Conservation (phyloP, 92 coral and sea anemone genomes). For the Montipora capitata region DNA sequence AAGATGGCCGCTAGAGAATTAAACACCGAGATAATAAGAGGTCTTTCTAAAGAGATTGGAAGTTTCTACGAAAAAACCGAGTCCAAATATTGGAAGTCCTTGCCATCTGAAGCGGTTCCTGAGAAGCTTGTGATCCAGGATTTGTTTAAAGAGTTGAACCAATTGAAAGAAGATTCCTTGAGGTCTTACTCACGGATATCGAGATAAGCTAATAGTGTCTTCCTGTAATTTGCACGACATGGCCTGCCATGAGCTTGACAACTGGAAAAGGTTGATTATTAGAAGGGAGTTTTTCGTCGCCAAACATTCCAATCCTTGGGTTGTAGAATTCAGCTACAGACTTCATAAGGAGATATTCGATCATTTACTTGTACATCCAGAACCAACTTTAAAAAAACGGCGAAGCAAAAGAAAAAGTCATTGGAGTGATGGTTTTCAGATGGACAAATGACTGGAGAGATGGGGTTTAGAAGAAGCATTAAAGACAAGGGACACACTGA, state of each 20-base stretch:
- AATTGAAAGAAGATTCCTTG: slow-evolving; percentile 44
- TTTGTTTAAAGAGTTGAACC: slow-evolving; percentile 38
- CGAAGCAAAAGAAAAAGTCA: slow-evolving; percentile 38
- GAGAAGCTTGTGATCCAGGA: slow-evolving; percentile 53
- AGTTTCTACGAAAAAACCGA: slow-evolving; percentile 37
- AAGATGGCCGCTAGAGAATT: slow-evolving; percentile 46
- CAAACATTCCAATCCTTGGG: slow-evolving; percentile 73
- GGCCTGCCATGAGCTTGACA: slow-evolving; percentile 70
- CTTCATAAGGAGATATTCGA: slow-evolving; percentile 53
- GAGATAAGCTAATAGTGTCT: slow-evolving; percentile 39
- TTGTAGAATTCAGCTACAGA: slow-evolving; percentile 53
- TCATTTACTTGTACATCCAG: slow-evolving; percentile 47
- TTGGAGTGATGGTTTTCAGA: slow-evolving; percentile 56
- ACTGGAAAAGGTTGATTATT: slow-evolving; percentile 55
- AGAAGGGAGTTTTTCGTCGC: slow-evolving; percentile 61
- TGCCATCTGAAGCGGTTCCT: slow-evolving; percentile 57
- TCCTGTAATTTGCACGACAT: slow-evolving; percentile 55
- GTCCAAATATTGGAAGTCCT: slow-evolving; percentile 47
- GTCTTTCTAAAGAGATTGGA: slow-evolving; percentile 28
- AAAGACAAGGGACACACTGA: slow-evolving; percentile 63
- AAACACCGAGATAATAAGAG: slow-evolving; percentile 25
- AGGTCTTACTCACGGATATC: slow-evolving; percentile 43
- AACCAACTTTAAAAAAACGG: slow-evolving; percentile 22
- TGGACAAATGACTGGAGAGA: slow-evolving; percentile 43
- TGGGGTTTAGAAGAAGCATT: slow-evolving; percentile 34